Evolutionary conservation across 2,888 invertebrate genomes (phyloP), one percentile per base, ranked within the genome.

Genomic region (Cataglyphis altisquamis): DNA sequence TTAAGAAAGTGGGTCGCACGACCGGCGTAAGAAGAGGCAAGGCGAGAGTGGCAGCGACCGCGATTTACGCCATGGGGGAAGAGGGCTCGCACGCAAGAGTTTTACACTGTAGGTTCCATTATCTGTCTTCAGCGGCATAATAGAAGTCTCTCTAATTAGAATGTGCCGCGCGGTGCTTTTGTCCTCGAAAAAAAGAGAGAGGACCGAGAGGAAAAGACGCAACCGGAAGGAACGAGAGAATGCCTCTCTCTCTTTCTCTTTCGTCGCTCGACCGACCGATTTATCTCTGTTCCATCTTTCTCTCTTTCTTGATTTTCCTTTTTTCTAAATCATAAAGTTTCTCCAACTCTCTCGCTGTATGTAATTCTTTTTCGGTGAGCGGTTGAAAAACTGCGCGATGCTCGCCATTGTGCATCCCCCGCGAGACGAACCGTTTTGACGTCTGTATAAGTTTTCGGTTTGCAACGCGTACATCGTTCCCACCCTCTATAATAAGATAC

Each of bases 1-100:
- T 93, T 92, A 93, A 91, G 93, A 91, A 94, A 94, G 91, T 93
- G 88, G 93, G 92, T 92, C 92, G 91, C 78, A 55, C 62, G 63
- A 68, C 45, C 64, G 68, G 57, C 36, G 45, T 39, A 83, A 60
- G 78, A 66, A 85, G 82, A 57, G 78, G 83, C 86, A 72, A 82
- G 72, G 70, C 55, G 57, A 32, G 75, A 63, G 41, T 60, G 55
- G 83, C 72, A 70, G 64, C 73, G 82, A 64, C 70, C 80, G 84
- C 89, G 90, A 92, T 91, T 89, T 88, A 90, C 86, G 86, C 63
- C 57, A 57, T 25, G 45, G 72, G 39, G 75, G 55, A 21, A 72
- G 68, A 52, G 74, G 39, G 66, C 75, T 73, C 80, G 85, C 82
- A 84, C 84, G 86, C 83, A 82, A 85, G 85, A 90, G 87, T 92